Conservation (phyloP, 2,888 invertebrate genomes). For the Agrochola litura region DNA sequence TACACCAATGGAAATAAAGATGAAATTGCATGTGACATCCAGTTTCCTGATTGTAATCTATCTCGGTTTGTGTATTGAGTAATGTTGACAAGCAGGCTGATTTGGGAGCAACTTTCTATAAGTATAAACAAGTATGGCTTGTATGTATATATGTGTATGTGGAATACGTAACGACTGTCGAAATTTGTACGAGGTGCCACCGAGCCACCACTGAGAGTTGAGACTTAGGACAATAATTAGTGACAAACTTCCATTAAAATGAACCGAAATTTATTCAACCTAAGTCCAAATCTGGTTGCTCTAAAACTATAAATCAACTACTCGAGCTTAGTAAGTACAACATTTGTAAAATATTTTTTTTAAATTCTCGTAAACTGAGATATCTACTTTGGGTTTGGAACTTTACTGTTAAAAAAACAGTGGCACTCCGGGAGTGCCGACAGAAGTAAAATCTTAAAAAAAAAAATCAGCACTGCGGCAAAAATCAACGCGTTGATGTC, state of each 20-base stretch:
- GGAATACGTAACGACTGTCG: conserved; percentile 77
- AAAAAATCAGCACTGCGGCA: too few relatives aligned
- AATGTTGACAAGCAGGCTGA: conserved; percentile 83
- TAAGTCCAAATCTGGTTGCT: not conserved
- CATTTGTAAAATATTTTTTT: not conserved
- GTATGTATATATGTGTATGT: conserved; percentile 71
- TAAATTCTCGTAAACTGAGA: not conserved
- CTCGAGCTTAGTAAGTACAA: not conserved
- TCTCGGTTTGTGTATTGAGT: conserved; percentile 76
- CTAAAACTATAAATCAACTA: not conserved
- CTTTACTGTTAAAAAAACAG: not conserved
- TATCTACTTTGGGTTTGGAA: not conserved
- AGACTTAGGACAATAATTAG: conserved; percentile 30
- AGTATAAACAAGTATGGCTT: conserved; percentile 80
- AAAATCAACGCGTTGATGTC: too few relatives aligned
- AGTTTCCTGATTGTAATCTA: conserved; percentile 60
- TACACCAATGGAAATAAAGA: conserved; percentile 50
- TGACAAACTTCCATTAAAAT: not conserved
- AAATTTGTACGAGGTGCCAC: conserved; percentile 71
- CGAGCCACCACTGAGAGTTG: conserved; percentile 48
- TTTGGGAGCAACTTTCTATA: conserved; percentile 89
- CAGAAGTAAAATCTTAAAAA: too few relatives aligned
- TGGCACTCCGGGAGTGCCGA: too few relatives aligned
- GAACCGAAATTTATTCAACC: not conserved
- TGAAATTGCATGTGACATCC: conserved; percentile 54